phyloP scores from a whole-genome alignment of 1,140 invertebrate species.

The Schlechtendalia chinensis region DNA sequence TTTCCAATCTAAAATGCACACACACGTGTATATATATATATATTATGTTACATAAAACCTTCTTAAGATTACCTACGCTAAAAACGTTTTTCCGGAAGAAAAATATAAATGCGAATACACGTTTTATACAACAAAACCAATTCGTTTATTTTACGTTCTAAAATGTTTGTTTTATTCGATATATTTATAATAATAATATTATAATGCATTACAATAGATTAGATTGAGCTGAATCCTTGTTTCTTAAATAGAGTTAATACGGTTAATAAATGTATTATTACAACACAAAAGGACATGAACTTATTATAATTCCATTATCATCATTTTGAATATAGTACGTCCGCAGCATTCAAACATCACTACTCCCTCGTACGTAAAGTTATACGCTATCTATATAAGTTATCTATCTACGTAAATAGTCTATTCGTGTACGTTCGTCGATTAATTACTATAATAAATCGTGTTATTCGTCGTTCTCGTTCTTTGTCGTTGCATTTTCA shows the following conservation, averaged over 20 bases:
- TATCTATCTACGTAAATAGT: too few relatives aligned
- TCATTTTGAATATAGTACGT: conserved; percentile 9
- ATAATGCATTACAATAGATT: too few relatives aligned
- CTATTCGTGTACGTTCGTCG: neutral
- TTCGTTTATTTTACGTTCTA: neutral
- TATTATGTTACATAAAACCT: neutral
- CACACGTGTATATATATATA: too few relatives aligned
- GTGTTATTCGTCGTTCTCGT: neutral
- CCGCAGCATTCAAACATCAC: conserved; percentile 20
- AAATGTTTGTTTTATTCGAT: neutral
- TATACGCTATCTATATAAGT: neutral
- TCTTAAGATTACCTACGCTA: neutral
- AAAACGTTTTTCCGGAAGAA: neutral
- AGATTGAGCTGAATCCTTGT: too few relatives aligned
- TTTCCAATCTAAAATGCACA: neutral
- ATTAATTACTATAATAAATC: conserved; percentile 22
- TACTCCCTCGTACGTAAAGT: neutral
- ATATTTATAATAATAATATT: too few relatives aligned
- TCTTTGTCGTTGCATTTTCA: conserved; percentile 1
- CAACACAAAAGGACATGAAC: too few relatives aligned
- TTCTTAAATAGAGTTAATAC: too few relatives aligned
- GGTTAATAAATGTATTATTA: too few relatives aligned
- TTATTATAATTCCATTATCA: conserved; percentile 15
- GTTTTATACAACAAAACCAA: neutral
- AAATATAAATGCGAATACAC: neutral